A percentile compares a stretch with the other conserved stretches of the same genome.
phyloP scores from a whole-genome alignment of 2,113 vertebrate genomes.

The Gymnogyps californianus region DNA sequence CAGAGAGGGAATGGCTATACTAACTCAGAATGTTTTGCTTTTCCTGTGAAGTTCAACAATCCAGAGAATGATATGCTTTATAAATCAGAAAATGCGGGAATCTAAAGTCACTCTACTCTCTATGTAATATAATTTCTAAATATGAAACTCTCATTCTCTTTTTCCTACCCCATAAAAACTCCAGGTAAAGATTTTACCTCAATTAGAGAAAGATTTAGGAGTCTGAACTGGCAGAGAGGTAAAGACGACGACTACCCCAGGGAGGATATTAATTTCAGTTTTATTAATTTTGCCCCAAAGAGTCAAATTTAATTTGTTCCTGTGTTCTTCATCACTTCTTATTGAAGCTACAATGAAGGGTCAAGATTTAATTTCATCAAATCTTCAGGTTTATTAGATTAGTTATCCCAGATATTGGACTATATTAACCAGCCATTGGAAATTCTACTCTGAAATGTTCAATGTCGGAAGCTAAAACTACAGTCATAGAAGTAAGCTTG shows the following conservation, averaged over 20 bases:
- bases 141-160: background rate
- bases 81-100: background rate
- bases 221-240: background rate
- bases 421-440: background rate
- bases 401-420: background rate
- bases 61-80: background rate
- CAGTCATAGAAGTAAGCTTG: background rate
- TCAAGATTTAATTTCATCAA: constrained; percentile 25
- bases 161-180: background rate
- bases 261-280: background rate
- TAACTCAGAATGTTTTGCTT: background rate
- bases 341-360: background rate
- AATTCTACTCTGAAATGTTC: background rate
- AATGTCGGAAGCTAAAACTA: background rate
- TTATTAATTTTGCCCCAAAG: constrained; percentile 43
- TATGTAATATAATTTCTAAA: background rate
- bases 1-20: background rate
- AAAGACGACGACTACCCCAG: background rate
- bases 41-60: background rate
- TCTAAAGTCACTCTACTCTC: background rate
- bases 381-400: constrained; percentile 7
- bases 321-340: background rate
- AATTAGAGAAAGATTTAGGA: constrained; percentile 16
- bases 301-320: constrained; percentile 9
- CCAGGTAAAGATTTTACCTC: constrained; percentile 3